These are phyloP conservation scores for Littorina saxatilis DNA, from an alignment of 1,140 invertebrate species.

Conservation along the genomic window DNA sequence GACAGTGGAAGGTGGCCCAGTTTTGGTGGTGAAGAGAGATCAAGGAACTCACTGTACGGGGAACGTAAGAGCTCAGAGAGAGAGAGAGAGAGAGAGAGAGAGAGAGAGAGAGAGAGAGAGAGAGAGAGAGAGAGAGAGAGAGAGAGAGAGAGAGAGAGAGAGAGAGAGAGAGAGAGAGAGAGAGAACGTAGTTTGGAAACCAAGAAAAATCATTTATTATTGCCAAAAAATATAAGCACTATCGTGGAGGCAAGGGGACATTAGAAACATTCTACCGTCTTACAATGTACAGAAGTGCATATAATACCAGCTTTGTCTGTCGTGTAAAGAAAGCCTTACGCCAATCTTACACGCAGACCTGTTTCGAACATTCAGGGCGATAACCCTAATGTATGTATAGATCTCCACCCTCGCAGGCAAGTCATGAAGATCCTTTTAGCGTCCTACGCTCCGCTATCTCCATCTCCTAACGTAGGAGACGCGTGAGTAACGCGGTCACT, in stretches of 20 bases:
- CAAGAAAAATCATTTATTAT: background rate
- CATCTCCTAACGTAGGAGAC: background rate
- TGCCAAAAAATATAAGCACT: background rate
- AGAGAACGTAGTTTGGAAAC: too few relatives aligned
- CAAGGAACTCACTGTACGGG: too few relatives aligned
- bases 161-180: background rate
- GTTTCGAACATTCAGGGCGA: background rate
- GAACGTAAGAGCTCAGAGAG: too few relatives aligned
- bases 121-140: background rate
- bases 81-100: constrained; percentile 12
- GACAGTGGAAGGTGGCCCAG: too few relatives aligned
- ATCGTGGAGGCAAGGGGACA: too few relatives aligned
- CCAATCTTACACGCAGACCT: too few relatives aligned
- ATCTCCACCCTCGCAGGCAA: background rate
- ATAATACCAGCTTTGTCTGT: too few relatives aligned
- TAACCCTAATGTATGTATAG: background rate
- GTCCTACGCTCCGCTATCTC: background rate
- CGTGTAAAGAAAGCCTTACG: too few relatives aligned
- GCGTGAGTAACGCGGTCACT: background rate
- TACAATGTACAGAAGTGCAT: too few relatives aligned
- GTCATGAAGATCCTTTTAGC: constrained; percentile 7
- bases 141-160: background rate
- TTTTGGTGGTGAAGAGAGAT: too few relatives aligned
- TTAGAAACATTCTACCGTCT: too few relatives aligned
- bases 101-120: background rate